phyloP scores from a whole-genome alignment of 2,113 vertebrate genomes.

The Oncorhynchus tshawytscha region DNA sequence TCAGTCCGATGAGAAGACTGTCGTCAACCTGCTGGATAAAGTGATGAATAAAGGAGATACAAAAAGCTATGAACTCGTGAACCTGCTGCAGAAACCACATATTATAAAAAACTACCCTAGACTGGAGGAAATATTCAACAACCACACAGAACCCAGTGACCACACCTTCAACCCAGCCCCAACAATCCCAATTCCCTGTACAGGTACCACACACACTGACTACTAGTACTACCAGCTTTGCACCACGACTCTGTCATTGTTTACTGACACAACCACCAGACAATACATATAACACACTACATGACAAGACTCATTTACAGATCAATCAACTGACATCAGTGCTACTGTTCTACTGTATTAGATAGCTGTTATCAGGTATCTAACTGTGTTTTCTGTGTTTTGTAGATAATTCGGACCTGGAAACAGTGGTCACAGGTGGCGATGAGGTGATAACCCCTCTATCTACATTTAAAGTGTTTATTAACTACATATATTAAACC shows the following conservation, averaged over 20 bases:
- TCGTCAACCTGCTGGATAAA: conserved; percentile 58
- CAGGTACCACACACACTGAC: neutral
- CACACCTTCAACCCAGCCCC: neutral
- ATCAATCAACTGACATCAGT: neutral
- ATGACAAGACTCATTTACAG: neutral
- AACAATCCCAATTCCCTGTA: neutral
- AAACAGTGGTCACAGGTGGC: neutral
- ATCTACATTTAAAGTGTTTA: neutral
- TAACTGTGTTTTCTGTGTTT: neutral
- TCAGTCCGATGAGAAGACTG: conserved; percentile 1
- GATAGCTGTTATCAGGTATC: neutral
- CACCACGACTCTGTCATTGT: neutral
- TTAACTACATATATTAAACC: neutral
- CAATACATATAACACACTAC: neutral
- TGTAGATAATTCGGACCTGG: neutral
- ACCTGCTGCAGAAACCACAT: conserved; percentile 42
- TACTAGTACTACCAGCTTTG: too few species aligned
- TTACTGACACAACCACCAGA: too few species aligned
- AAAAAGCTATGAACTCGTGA: conserved; percentile 40
- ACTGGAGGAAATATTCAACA: neutral
- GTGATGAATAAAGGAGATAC: conserved; percentile 59
- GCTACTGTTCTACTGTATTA: neutral
- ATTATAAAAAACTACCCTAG: conserved; percentile 26
- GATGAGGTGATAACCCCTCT: neutral
- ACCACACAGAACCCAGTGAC: neutral